Conservation (phyloP, 2,888 invertebrate genomes). For the Arrhopalites spinosus region DNA sequence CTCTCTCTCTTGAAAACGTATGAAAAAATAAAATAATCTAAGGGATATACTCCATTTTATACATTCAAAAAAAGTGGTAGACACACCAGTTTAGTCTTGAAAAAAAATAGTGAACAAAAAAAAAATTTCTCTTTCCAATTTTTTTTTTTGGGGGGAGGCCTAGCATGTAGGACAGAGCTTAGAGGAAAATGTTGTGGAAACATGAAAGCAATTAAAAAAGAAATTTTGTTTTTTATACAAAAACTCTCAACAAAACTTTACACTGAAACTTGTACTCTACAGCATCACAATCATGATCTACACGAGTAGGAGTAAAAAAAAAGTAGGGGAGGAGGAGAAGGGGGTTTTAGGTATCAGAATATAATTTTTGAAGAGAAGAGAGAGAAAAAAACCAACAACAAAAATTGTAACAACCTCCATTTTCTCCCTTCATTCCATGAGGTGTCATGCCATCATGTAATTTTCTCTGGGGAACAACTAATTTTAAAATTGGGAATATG, state of each 20-base stretch:
- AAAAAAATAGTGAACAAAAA: too few relatives aligned
- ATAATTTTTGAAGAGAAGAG: not conserved
- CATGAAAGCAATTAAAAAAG: constrained; percentile 4
- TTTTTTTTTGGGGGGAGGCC: too few relatives aligned
- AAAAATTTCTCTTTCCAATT: too few relatives aligned
- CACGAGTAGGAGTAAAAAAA: not conserved
- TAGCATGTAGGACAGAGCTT: too few relatives aligned
- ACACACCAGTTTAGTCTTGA: too few relatives aligned
- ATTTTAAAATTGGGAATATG: not conserved
- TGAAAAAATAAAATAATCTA: not conserved
- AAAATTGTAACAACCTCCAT: too few relatives aligned
- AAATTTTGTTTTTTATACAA: not conserved
- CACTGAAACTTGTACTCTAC: not conserved
- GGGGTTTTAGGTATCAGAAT: not conserved
- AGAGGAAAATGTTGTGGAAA: too few relatives aligned
- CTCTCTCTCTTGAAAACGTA: not conserved
- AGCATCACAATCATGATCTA: not conserved
- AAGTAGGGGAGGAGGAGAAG: not conserved
- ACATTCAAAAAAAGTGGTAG: too few relatives aligned
- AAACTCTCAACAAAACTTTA: not conserved
- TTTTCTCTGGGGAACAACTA: not conserved
- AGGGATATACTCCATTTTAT: too few relatives aligned
- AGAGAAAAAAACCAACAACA: not conserved
- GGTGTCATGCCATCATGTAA: not conserved
- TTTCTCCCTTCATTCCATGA: too few relatives aligned